Percentiles rank a stretch among this genome's conserved stretches.
Evolutionary conservation across 2,888 invertebrate species (phyloP).

Genomic region (Microctonus aethiopoides): DNA sequence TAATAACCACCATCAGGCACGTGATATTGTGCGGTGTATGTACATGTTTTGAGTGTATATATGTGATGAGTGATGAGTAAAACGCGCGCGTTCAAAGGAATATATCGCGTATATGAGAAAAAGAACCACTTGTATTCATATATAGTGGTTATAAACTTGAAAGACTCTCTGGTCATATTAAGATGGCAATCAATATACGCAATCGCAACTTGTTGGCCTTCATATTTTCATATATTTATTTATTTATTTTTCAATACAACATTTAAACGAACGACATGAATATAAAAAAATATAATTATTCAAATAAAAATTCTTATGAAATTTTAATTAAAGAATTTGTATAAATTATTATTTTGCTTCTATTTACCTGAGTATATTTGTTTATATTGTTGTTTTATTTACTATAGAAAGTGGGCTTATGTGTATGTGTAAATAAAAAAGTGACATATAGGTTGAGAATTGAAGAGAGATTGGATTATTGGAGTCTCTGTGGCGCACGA

Average conservation of each 20-base stretch:
- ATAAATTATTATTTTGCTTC: too few relatives aligned
- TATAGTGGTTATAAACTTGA: slow-evolving; percentile 39
- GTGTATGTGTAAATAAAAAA: too few relatives aligned
- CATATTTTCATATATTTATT: slow-evolving; percentile 16
- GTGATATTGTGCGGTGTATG: too few relatives aligned
- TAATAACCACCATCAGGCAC: not conserved
- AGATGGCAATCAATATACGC: slow-evolving; percentile 43
- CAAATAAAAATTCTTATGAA: not conserved
- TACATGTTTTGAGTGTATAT: not conserved
- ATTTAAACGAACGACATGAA: not conserved
- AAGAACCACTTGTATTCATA: slow-evolving; percentile 1
- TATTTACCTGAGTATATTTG: too few relatives aligned
- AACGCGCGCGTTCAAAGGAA: not conserved
- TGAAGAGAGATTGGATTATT: not conserved
- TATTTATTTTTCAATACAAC: not conserved
- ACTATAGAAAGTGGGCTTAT: too few relatives aligned
- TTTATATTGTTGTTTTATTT: not conserved
- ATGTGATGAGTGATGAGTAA: not conserved
- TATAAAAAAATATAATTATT: not conserved
- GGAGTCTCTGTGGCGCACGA: not conserved
- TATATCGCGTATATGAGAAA: not conserved
- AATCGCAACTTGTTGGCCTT: slow-evolving; percentile 38
- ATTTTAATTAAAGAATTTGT: too few relatives aligned
- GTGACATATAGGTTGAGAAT: too few relatives aligned
- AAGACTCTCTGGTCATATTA: slow-evolving; percentile 39